These are phyloP conservation scores for Anser brachyrhynchus DNA, from an alignment of 2,113 vertebrate genomes.

Conservation along the genomic window DNA sequence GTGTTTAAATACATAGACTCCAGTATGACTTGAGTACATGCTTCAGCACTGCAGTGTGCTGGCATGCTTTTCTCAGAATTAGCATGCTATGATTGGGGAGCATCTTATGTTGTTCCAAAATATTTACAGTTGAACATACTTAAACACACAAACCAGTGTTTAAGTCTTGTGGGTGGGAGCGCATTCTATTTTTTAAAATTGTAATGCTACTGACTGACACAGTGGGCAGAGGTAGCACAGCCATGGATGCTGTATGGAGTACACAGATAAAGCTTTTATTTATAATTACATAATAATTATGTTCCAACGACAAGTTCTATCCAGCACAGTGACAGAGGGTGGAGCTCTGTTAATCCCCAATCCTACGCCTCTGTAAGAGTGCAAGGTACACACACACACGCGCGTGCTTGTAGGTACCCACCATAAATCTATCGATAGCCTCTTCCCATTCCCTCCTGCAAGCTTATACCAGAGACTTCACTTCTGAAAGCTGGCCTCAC, in stretches of 20 bases:
- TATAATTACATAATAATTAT: not conserved
- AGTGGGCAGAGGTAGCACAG: not conserved
- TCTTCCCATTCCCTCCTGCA: not conserved
- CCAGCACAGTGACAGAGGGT: not conserved
- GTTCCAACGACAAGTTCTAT: not conserved
- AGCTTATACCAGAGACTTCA: rapidly evolving
- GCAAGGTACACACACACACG: not conserved
- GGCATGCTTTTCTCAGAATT: not conserved
- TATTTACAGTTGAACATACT: not conserved
- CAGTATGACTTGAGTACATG: not conserved
- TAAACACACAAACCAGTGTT: not conserved
- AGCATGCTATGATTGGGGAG: not conserved
- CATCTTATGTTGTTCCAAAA: not conserved
- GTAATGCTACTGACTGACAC: not conserved
- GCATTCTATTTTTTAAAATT: not conserved
- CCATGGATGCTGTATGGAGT: not conserved
- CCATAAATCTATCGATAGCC: rapidly evolving
- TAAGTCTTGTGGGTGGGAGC: not conserved
- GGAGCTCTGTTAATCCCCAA: not conserved
- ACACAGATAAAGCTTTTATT: not conserved
- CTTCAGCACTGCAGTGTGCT: not conserved
- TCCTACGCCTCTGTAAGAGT: not conserved
- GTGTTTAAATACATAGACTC: not conserved
- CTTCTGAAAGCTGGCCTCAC: not conserved
- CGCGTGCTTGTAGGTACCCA: not conserved